phyloP scores from a whole-genome alignment of 2,113 vertebrate species.

The Gallinago jamesoni region DNA sequence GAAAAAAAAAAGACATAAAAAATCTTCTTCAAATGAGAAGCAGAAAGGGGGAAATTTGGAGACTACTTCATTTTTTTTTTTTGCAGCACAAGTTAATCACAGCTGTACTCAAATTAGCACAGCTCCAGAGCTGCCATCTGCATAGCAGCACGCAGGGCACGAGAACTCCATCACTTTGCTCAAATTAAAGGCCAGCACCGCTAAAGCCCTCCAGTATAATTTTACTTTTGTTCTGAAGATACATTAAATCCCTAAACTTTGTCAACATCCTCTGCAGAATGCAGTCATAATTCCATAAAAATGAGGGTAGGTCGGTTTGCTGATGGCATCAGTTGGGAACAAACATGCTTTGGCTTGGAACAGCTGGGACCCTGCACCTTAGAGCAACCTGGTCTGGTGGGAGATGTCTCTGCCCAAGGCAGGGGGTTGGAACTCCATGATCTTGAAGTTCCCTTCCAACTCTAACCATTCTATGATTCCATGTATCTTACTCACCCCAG shows the following conservation, averaged over 20 bases:
- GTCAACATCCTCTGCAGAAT: background rate
- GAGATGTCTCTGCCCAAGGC: too few species aligned
- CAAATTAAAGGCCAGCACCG: background rate
- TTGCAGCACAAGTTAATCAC: background rate
- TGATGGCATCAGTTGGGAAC: background rate
- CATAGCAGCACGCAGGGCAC: background rate
- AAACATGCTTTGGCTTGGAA: background rate
- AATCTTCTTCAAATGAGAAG: slow-evolving; percentile 8
- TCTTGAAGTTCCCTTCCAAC: too few species aligned
- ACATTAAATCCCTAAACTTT: background rate
- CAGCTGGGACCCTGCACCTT: background rate
- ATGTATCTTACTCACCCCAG: background rate
- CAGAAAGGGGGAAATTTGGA: background rate
- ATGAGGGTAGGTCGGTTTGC: background rate
- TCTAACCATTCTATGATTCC: too few species aligned
- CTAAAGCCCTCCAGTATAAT: background rate
- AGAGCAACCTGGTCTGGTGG: too few species aligned
- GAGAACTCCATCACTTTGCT: background rate
- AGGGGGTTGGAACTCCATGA: too few species aligned
- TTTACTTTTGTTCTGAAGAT: background rate
- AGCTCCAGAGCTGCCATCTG: background rate
- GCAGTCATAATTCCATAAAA: background rate
- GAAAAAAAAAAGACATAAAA: background rate
- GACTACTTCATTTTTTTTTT: background rate
- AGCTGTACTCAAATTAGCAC: background rate